Percentiles rank a stretch among this genome's conserved stretches.
Evolutionary conservation across 2,113 vertebrate species (phyloP).

Genomic region (Empidonax alnorum): DNA sequence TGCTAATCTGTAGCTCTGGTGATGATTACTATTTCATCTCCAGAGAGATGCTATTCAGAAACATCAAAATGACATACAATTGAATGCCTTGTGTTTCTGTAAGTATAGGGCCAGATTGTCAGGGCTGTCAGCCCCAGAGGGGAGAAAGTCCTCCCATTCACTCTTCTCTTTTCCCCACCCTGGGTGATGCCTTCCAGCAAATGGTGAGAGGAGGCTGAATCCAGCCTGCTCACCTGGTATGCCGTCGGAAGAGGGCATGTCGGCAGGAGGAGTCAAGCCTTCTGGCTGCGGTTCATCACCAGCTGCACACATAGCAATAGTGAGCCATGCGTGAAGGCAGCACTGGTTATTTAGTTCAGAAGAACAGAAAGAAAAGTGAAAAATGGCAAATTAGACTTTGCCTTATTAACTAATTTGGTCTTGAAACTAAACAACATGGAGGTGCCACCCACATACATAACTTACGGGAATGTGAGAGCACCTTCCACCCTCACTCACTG

Average conservation of each 20-base stretch:
- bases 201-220: neutral
- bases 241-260: accelerated
- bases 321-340: neutral
- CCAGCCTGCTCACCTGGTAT: neutral
- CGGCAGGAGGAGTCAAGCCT: neutral
- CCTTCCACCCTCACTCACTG: accelerated
- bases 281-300: accelerated
- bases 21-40: slow-evolving; percentile 51
- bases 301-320: accelerated
- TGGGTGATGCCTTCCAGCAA: neutral
- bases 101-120: neutral
- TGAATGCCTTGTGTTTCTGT: neutral
- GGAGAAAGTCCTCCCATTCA: neutral
- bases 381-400: neutral
- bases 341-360: accelerated
- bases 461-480: accelerated
- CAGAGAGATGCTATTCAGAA: slow-evolving; percentile 32
- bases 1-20: slow-evolving; percentile 42
- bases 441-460: accelerated
- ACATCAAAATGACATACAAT: neutral
- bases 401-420: neutral
- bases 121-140: neutral
- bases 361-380: neutral
- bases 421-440: neutral
- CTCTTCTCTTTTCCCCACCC: neutral